phyloP scores from a whole-genome alignment of 2,888 invertebrate genomes.

The Microctonus aethiopoides region DNA sequence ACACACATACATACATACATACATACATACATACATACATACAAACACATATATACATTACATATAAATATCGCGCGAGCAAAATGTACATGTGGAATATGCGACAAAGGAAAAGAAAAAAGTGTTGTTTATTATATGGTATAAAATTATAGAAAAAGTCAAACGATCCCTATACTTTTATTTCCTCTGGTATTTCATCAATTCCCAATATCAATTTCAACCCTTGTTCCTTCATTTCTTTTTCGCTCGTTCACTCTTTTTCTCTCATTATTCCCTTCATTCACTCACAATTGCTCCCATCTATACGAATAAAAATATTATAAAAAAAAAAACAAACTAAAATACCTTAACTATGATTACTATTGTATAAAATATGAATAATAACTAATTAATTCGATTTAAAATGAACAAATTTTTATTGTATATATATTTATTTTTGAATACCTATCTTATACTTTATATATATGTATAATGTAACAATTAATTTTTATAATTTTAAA shows the following conservation, averaged over 20 bases:
- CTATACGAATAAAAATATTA: slow-evolving; percentile 63
- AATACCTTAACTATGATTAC: slow-evolving; percentile 66
- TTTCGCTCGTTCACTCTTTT: background rate
- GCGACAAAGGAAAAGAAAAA: slow-evolving; percentile 28
- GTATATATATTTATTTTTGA: background rate
- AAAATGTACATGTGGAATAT: background rate
- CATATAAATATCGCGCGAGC: no score
- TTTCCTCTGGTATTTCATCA: slow-evolving; percentile 9
- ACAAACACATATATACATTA: no score
- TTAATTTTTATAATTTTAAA: no score
- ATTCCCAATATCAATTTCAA: slow-evolving; percentile 31
- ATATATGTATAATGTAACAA: no score
- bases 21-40: slow-evolving; percentile 15
- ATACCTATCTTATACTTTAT: no score
- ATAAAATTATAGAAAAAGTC: slow-evolving; percentile 41
- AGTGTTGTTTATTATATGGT: slow-evolving; percentile 44
- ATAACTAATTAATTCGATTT: slow-evolving; percentile 67
- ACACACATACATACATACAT: no score
- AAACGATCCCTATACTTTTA: slow-evolving; percentile 15
- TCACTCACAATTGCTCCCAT: slow-evolving; percentile 29
- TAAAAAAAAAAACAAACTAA: slow-evolving; percentile 61
- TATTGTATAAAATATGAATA: slow-evolving; percentile 67
- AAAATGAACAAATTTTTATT: slow-evolving; percentile 39
- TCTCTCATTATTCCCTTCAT: background rate
- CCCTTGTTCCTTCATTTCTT: background rate